Conservation (phyloP, 1,140 invertebrate genomes). For the Calliphora vicina region DNA sequence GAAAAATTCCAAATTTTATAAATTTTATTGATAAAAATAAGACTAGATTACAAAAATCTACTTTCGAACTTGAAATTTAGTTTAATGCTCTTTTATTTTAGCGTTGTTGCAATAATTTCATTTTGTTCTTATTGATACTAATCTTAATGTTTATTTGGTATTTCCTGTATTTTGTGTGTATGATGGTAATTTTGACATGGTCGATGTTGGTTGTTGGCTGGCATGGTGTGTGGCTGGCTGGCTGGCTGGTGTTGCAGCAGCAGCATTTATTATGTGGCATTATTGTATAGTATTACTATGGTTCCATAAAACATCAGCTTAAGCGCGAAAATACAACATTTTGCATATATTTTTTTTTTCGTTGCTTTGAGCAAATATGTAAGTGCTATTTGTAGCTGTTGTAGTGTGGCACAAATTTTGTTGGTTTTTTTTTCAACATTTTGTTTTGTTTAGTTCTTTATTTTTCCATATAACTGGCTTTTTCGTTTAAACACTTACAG, state of each 20-base stretch:
- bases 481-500: neutral
- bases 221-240: neutral
- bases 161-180: neutral
- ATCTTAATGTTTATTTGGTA: conserved; percentile 28
- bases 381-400: too few relatives aligned
- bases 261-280: neutral
- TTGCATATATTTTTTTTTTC: neutral
- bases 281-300: neutral
- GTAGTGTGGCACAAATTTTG: conserved; percentile 14
- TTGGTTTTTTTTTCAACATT: neutral
- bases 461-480: neutral
- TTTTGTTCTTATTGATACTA: conserved; percentile 17
- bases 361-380: too few relatives aligned
- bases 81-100: too few relatives aligned
- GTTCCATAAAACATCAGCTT: conserved; percentile 5
- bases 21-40: too few relatives aligned
- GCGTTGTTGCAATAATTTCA: neutral
- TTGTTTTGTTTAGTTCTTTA: neutral
- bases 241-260: neutral
- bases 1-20: too few relatives aligned
- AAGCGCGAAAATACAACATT: conserved; percentile 5
- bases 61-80: too few relatives aligned
- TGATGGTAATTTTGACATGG: neutral
- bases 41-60: too few relatives aligned
- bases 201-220: neutral